phyloP scores from a whole-genome alignment of 92 coral and sea anemone genomes.

The Zoanthus solanderi region DNA sequence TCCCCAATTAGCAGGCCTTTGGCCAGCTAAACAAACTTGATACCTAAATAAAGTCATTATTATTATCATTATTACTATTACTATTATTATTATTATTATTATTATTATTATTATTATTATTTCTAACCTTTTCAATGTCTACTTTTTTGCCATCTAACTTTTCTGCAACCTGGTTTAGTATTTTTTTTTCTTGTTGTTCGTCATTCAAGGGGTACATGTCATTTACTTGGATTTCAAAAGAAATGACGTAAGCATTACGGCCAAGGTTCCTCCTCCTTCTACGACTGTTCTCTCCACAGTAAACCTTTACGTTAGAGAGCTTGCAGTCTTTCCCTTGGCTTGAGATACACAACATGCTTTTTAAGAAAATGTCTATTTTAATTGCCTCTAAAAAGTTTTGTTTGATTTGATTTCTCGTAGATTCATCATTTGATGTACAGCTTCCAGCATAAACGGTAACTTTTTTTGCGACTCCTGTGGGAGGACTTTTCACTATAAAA shows the following conservation, averaged over 20 bases:
- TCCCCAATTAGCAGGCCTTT: too few relatives aligned
- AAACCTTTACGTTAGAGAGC: conserved; percentile 76
- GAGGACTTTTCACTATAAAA: conserved; percentile 66
- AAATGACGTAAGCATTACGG: conserved; percentile 63
- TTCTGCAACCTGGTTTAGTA: conserved; percentile 43
- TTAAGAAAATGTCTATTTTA: conserved; percentile 45
- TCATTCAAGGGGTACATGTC: conserved; percentile 53
- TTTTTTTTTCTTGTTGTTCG: conserved; percentile 57
- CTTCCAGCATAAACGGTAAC: conserved; percentile 79
- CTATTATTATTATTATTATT: too few relatives aligned
- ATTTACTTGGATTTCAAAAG: conserved; percentile 63
- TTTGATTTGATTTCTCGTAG: conserved; percentile 59
- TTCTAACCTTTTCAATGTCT: conserved; percentile 43
- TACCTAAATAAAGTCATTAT: too few relatives aligned
- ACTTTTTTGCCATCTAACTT: conserved; percentile 42
- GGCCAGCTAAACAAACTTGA: too few relatives aligned
- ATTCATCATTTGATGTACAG: conserved; percentile 65
- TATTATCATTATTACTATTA: too few relatives aligned
- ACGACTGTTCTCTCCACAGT: conserved; percentile 81
- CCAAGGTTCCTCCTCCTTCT: conserved; percentile 58
- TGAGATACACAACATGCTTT: conserved; percentile 49
- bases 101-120: too few relatives aligned
- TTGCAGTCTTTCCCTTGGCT: conserved; percentile 65
- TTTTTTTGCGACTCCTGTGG: conserved; percentile 74
- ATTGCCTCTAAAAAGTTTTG: conserved; percentile 56